These are phyloP conservation scores for Yponomeuta cagnagella DNA, from an alignment of 2,888 invertebrate genomes.

Conservation along the genomic window DNA sequence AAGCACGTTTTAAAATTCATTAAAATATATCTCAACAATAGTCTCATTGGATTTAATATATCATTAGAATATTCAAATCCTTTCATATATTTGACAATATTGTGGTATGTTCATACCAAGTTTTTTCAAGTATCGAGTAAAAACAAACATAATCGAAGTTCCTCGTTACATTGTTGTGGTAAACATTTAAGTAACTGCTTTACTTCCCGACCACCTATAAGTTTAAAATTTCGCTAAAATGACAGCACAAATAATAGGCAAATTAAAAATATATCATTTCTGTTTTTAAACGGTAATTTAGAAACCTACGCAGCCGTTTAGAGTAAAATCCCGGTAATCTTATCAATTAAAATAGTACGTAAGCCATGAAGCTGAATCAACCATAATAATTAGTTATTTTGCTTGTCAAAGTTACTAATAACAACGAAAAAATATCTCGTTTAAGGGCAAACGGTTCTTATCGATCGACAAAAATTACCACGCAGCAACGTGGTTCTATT, in stretches of 20 bases:
- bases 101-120: background rate
- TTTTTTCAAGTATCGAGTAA: background rate
- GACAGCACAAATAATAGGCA: background rate
- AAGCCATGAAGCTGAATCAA: constrained; percentile 2
- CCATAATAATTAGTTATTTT: too few species aligned
- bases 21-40: background rate
- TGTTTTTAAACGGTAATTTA: background rate
- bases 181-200: background rate
- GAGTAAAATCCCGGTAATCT: background rate
- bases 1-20: background rate
- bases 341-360: background rate
- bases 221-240: background rate
- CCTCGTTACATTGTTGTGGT: background rate
- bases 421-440: background rate
- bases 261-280: background rate
- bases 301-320: background rate
- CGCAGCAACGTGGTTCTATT: too few species aligned
- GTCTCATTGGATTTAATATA: background rate
- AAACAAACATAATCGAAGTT: background rate
- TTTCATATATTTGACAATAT: background rate
- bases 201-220: background rate
- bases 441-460: background rate
- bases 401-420: background rate
- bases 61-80: background rate
- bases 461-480: background rate